A percentile compares a stretch with the other conserved stretches of the same genome.
phyloP scores from a whole-genome alignment of 2,888 invertebrate species.

The Pristionchus japonicus region DNA sequence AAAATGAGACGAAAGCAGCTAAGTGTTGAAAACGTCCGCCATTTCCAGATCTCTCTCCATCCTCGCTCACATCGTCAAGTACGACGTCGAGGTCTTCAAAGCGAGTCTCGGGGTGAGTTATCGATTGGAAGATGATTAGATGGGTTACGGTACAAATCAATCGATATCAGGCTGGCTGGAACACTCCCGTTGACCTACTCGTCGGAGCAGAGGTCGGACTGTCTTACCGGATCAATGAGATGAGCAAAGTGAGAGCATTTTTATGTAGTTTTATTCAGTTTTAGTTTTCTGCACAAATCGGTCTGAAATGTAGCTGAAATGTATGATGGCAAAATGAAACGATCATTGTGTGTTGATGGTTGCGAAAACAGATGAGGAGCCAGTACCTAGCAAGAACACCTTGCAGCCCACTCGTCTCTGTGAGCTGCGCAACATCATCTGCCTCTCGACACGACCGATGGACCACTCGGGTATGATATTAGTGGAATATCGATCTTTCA shows the following conservation, averaged over 20 bases:
- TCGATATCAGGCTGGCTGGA: conserved; percentile 87
- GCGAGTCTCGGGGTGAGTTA: conserved; percentile 88
- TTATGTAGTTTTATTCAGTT: too few species aligned
- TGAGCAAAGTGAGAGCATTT: conserved; percentile 62
- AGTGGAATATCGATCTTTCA: not conserved
- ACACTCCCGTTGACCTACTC: conserved; percentile 93
- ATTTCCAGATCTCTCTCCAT: conserved; percentile 90
- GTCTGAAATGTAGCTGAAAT: too few species aligned
- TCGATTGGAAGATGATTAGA: too few species aligned
- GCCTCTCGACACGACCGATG: conserved; percentile 83
- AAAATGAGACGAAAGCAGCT: too few species aligned
- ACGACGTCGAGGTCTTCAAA: conserved; percentile 92
- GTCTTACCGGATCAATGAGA: conserved; percentile 87
- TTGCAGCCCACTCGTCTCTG: conserved; percentile 81
- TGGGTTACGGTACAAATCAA: not conserved
- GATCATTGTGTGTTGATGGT: too few species aligned
- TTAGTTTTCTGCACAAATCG: too few species aligned
- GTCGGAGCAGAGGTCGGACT: conserved; percentile 93
- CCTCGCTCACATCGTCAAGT: conserved; percentile 87
- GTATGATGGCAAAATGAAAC: too few species aligned
- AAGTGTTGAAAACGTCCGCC: too few species aligned
- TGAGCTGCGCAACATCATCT: conserved; percentile 88
- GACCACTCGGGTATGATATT: conserved; percentile 50
- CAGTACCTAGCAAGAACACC: too few species aligned
- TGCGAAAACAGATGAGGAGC: too few species aligned